Conservation (phyloP, 2,113 vertebrate species). For the Atractosteus spatula region DNA sequence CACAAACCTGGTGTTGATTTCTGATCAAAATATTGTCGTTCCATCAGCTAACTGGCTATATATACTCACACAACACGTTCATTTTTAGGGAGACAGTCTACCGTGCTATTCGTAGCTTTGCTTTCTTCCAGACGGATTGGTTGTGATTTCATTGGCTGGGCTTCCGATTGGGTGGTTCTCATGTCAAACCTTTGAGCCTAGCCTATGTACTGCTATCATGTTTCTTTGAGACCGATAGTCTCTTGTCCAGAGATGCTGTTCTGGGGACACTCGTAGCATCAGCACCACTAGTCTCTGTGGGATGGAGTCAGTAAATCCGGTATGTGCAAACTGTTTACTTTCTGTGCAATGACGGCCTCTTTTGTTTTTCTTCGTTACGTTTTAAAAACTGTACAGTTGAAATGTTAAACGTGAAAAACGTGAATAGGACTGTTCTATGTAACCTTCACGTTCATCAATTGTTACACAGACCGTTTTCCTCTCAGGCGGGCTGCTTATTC, state of each 20-base stretch:
- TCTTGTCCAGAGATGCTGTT: slow-evolving; percentile 52
- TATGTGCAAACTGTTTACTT: slow-evolving; percentile 35
- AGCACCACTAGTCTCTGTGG: slow-evolving; percentile 49
- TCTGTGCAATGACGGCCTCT: slow-evolving; percentile 1
- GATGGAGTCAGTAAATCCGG: slow-evolving; percentile 54
- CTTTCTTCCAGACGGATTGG: slow-evolving; percentile 50
- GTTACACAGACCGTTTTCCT: too few species aligned
- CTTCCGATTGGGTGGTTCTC: slow-evolving; percentile 50
- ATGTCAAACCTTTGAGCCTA: slow-evolving; percentile 38
- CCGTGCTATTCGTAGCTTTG: slow-evolving; percentile 50
- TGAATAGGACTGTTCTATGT: slow-evolving; percentile 8
- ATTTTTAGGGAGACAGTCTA: slow-evolving; percentile 57
- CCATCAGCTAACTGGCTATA: neutral
- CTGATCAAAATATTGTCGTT: too few species aligned
- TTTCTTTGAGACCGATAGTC: slow-evolving; percentile 40
- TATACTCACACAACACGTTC: neutral
- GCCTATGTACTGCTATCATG: slow-evolving; percentile 38
- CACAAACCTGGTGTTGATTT: too few species aligned
- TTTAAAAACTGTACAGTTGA: too few species aligned
- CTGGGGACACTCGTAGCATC: slow-evolving; percentile 45
- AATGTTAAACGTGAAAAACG: neutral
- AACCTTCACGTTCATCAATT: slow-evolving; percentile 20
- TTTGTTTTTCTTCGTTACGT: neutral
- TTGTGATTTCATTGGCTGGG: slow-evolving; percentile 23
- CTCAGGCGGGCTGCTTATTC: too few species aligned